Percentiles rank a stretch among this genome's conserved stretches.
Evolutionary conservation across 2,888 invertebrate species (phyloP).

Genomic region (Ecdyonurus torrentis): DNA sequence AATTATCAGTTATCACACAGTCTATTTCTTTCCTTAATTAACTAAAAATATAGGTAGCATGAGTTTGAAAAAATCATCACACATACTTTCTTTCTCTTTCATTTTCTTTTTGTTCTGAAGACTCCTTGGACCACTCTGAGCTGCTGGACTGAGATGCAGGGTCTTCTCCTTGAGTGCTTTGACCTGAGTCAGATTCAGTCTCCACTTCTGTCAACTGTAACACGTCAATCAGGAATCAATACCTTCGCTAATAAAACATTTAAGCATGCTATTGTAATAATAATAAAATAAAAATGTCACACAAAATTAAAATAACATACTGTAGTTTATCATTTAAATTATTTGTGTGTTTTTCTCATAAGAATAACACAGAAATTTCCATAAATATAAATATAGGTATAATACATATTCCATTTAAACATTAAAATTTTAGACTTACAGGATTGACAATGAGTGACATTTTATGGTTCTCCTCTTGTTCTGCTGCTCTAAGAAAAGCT

Average conservation of each 20-base stretch:
- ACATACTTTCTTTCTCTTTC: slow-evolving; percentile 5
- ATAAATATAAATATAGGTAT: no score
- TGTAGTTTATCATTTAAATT: no score
- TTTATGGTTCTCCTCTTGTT: slow-evolving; percentile 31
- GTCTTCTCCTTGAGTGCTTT: neutral
- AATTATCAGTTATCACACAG: no score
- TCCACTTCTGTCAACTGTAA: neutral
- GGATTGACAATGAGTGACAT: slow-evolving; percentile 52
- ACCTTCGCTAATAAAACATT: no score
- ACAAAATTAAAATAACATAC: no score
- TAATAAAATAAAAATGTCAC: no score
- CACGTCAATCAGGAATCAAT: no score
- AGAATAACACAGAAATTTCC: no score
- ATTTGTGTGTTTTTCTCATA: no score
- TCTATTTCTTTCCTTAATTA: no score
- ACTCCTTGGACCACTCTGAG: slow-evolving; percentile 19
- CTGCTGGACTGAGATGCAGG: slow-evolving; percentile 23
- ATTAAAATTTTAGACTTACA: neutral
- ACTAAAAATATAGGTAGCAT: neutral
- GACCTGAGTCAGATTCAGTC: neutral
- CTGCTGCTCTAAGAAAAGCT: slow-evolving; percentile 28
- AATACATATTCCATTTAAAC: neutral
- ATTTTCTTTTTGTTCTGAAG: slow-evolving; percentile 19
- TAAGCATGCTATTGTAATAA: no score
- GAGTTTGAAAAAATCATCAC: neutral